Evolutionary conservation across 1,140 invertebrate genomes (phyloP).

Genomic region (Luehdorfia chinensis): DNA sequence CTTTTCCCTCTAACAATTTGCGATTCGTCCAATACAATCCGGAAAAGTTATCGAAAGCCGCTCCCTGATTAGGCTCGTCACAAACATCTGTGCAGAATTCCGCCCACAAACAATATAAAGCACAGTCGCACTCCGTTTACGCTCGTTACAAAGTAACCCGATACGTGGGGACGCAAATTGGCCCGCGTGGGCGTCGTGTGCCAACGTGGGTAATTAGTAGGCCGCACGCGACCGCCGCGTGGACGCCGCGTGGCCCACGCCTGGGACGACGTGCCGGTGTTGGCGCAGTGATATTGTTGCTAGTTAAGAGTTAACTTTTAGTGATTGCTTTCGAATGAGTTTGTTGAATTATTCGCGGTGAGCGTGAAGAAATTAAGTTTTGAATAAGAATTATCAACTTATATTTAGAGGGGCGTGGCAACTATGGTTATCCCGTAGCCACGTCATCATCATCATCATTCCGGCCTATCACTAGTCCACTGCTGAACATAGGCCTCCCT

Average conservation of each 20-base stretch:
- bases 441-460: no score
- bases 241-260: slow-evolving; percentile 18
- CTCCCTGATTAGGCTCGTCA: slow-evolving; percentile 10
- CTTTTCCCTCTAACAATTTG: no score
- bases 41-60: no score
- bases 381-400: no score
- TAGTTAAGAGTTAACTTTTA: slow-evolving; percentile 7
- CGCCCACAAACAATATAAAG: slow-evolving; percentile 11
- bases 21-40: no score
- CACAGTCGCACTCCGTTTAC: not conserved
- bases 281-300: not conserved
- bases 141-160: slow-evolving; percentile 26
- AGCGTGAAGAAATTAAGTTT: no score
- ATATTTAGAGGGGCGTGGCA: no score
- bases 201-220: slow-evolving; percentile 37
- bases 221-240: slow-evolving; percentile 29
- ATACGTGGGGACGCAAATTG: slow-evolving; percentile 25
- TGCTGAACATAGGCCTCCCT: no score
- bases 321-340: not conserved
- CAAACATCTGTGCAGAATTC: not conserved
- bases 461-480: no score
- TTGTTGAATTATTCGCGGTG: no score
- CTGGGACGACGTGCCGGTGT: no score
- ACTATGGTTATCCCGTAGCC: no score
- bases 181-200: slow-evolving; percentile 8